These are phyloP conservation scores for Crocidura indochinensis DNA, from an alignment of 2,797 vertebrate species.

Conservation along the genomic window DNA sequence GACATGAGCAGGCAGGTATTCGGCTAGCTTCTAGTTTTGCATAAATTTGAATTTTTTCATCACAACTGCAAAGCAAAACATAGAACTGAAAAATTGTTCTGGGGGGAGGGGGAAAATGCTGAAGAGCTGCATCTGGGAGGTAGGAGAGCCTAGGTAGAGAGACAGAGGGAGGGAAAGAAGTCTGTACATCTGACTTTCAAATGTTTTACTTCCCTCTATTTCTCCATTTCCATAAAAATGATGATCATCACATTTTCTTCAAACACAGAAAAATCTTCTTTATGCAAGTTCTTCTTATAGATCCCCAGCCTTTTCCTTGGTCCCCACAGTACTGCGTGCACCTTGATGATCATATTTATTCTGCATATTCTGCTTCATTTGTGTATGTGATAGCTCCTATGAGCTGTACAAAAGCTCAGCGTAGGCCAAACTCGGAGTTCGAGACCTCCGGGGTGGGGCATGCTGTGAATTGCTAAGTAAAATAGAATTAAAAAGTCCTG, in stretches of 20 bases:
- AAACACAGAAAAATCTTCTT: constrained; percentile 23
- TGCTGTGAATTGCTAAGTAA: constrained; percentile 2
- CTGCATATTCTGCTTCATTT: not conserved
- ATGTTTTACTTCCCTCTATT: not conserved
- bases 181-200: not conserved
- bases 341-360: not conserved
- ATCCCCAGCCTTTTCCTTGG: not conserved
- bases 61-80: constrained; percentile 34
- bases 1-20: not conserved
- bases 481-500: not conserved
- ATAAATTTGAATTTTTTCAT: constrained; percentile 23
- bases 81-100: constrained; percentile 16
- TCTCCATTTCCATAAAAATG: constrained; percentile 40
- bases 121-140: rapidly evolving
- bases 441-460: not conserved
- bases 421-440: not conserved
- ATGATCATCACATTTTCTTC: constrained; percentile 26
- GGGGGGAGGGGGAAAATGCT: not conserved
- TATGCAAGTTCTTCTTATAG: not conserved
- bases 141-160: not conserved
- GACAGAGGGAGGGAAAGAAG: not conserved
- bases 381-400: not conserved
- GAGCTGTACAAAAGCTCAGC: not conserved
- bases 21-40: not conserved
- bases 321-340: not conserved